These are phyloP conservation scores for Bagarius yarrelli DNA, from an alignment of 2,113 vertebrate species.

Conservation along the genomic window DNA sequence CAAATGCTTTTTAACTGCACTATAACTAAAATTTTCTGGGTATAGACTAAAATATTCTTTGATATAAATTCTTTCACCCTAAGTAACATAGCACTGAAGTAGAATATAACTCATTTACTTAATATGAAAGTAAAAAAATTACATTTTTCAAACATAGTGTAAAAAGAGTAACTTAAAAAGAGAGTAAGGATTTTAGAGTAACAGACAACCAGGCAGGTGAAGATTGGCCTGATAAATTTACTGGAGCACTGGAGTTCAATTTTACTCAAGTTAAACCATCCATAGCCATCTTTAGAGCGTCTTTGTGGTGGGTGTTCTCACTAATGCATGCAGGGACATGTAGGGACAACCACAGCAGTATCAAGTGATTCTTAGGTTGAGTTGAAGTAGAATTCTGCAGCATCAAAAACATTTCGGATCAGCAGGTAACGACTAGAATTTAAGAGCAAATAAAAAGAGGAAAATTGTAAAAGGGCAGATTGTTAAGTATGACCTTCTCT, in stretches of 20 bases:
- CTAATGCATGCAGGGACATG: background rate
- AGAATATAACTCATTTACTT: background rate
- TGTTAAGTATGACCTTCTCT: background rate
- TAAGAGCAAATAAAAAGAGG: too few species aligned
- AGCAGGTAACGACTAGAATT: background rate
- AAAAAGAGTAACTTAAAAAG: background rate
- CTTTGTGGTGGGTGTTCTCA: background rate
- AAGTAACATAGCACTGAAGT: slow-evolving; percentile 6
- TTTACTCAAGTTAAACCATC: background rate
- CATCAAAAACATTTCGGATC: background rate
- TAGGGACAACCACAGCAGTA: background rate
- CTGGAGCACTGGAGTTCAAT: background rate
- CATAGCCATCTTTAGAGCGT: background rate
- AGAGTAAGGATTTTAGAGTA: background rate
- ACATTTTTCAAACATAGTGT: background rate
- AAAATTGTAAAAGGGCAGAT: background rate
- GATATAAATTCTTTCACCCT: background rate
- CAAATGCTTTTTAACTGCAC: background rate
- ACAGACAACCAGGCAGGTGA: background rate
- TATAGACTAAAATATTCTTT: too few species aligned
- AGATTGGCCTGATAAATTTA: background rate
- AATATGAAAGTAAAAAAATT: background rate
- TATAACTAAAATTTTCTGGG: background rate
- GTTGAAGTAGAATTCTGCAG: background rate
- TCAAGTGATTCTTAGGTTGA: background rate